Evolutionary conservation across 2,113 vertebrate species (phyloP).

Genomic region (Tyto alba): DNA sequence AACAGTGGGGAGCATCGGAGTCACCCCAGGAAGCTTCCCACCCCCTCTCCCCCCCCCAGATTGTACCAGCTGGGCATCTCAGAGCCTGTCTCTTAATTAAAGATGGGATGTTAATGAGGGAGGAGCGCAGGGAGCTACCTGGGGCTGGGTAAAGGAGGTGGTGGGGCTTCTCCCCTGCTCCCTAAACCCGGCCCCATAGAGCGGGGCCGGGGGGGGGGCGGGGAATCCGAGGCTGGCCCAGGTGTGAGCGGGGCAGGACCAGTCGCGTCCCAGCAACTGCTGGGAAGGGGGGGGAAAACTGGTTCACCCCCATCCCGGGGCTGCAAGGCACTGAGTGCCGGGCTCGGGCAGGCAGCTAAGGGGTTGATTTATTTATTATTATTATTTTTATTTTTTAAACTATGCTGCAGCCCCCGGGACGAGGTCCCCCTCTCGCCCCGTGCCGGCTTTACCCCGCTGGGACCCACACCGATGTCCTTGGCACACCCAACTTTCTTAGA

Average conservation of each 20-base stretch:
- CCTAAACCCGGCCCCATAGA: neutral
- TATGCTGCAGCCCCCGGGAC: no score
- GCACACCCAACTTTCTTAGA: neutral
- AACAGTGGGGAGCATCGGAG: neutral
- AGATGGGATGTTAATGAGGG: neutral
- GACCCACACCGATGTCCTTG: neutral
- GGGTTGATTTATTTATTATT: neutral
- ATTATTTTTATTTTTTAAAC: neutral
- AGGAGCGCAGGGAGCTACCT: neutral
- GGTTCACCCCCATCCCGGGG: accelerated
- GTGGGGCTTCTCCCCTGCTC: neutral
- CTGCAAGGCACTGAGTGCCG: neutral
- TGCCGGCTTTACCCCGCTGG: neutral
- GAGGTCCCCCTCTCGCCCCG: neutral
- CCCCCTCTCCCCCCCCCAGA: neutral
- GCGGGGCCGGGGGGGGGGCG: no score
- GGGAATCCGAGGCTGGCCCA: neutral
- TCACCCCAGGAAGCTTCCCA: no score
- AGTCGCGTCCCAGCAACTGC: neutral
- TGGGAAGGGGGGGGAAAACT: neutral
- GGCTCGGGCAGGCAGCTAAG: neutral
- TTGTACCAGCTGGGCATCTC: neutral
- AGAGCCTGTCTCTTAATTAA: neutral
- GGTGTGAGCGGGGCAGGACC: neutral
- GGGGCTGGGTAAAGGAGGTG: neutral